Percentiles rank a stretch among this genome's conserved stretches.
These are phyloP conservation scores for Oligia strigilis DNA, from an alignment of 2,888 invertebrate genomes.

Conservation along the genomic window DNA sequence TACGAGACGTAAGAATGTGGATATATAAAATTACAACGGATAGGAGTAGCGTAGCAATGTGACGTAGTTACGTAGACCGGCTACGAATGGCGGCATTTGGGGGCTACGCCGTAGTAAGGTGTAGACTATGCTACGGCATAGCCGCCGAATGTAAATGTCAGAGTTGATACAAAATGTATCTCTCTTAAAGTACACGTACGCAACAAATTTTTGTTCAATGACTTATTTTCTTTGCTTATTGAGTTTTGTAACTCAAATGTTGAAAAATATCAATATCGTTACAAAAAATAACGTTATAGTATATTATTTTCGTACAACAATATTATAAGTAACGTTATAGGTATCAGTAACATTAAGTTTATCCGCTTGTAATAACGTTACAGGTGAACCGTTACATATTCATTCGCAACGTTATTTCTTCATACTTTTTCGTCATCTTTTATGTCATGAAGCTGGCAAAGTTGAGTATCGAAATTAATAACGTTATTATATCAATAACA, in stretches of 20 bases:
- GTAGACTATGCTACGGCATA: conserved; percentile 51
- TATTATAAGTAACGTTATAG: no score
- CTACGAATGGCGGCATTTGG: neutral
- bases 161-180: conserved; percentile 8
- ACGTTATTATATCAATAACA: no score
- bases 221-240: neutral
- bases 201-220: neutral
- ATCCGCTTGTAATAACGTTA: no score
- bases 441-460: no score
- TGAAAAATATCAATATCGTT: neutral
- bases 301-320: no score
- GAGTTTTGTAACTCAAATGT: neutral
- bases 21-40: conserved; percentile 20
- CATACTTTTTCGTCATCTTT: no score
- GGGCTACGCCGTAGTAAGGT: conserved; percentile 31
- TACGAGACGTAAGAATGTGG: neutral
- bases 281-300: no score
- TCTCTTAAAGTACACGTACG: neutral
- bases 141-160: conserved; percentile 29
- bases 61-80: conserved; percentile 29
- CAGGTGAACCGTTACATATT: no score
- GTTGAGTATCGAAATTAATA: no score
- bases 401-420: no score
- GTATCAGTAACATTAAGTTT: no score
- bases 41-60: conserved; percentile 15